Evolutionary conservation across 2,113 vertebrate genomes (phyloP).

Genomic region (Microtus ochrogaster): DNA sequence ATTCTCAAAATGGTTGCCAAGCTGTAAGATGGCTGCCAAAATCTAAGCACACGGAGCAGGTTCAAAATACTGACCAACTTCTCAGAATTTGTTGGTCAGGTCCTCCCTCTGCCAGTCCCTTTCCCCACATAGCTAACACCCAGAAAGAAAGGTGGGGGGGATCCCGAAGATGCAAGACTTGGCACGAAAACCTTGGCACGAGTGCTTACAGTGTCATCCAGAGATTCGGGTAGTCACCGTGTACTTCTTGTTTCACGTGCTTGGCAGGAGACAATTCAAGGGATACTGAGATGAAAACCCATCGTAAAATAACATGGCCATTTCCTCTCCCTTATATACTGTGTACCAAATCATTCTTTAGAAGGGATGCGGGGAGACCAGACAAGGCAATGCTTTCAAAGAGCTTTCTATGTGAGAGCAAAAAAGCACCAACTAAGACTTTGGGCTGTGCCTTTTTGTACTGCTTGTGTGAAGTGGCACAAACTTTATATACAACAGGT

Average conservation of each 20-base stretch:
- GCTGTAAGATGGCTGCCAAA: slow-evolving; percentile 99
- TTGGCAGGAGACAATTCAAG: slow-evolving; percentile 88
- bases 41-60: slow-evolving; percentile 85
- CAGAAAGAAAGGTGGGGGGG: slow-evolving; percentile 77
- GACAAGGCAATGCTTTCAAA: slow-evolving; percentile 73
- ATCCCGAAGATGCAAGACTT: slow-evolving; percentile 89
- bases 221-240: slow-evolving; percentile 92
- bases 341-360: slow-evolving; percentile 62
- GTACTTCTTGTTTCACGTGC: slow-evolving; percentile 88
- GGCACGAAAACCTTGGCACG: slow-evolving; percentile 93
- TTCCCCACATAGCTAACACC: slow-evolving; percentile 51
- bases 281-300: slow-evolving; percentile 86
- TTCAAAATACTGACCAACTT: slow-evolving; percentile 88
- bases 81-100: slow-evolving; percentile 76
- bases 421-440: slow-evolving; percentile 57
- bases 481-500: slow-evolving; percentile 85
- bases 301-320: slow-evolving; percentile 73
- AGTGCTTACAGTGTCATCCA: slow-evolving; percentile 91
- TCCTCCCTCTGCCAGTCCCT: not conserved
- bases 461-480: slow-evolving; percentile 80
- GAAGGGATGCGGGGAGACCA: not conserved
- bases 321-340: slow-evolving; percentile 81
- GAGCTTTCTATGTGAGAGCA: slow-evolving; percentile 66
- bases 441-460: slow-evolving; percentile 79
- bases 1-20: slow-evolving; percentile 99